A percentile compares a stretch with the other conserved stretches of the same genome.
These are phyloP conservation scores for Orchestes rusci DNA, from an alignment of 2,888 invertebrate species.

Conservation along the genomic window DNA sequence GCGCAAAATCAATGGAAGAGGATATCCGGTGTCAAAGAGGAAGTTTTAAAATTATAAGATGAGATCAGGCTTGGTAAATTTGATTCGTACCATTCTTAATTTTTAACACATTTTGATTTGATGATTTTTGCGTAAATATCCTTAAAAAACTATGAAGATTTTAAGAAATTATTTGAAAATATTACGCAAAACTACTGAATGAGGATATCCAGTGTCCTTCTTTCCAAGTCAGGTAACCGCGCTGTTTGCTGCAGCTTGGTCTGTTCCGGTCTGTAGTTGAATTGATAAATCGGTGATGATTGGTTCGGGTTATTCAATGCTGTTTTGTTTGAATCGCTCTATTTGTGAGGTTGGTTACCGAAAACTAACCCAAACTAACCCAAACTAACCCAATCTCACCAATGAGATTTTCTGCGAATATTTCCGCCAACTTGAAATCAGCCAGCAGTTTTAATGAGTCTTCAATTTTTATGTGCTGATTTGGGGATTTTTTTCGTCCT, in stretches of 20 bases:
- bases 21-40: too few species aligned
- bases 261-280: slow-evolving; percentile 59
- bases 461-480: slow-evolving; percentile 47
- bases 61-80: too few species aligned
- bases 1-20: too few species aligned
- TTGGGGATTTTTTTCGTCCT: slow-evolving; percentile 36
- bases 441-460: slow-evolving; percentile 60
- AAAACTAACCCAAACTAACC: too few species aligned
- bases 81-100: too few species aligned
- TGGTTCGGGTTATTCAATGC: slow-evolving; percentile 47
- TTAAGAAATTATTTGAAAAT: too few species aligned
- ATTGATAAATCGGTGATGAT: slow-evolving; percentile 48
- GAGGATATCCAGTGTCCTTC: too few species aligned
- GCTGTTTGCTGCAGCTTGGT: slow-evolving; percentile 66
- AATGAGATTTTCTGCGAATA: slow-evolving; percentile 57
- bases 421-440: slow-evolving; percentile 60
- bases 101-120: too few species aligned
- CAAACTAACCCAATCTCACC: slow-evolving; percentile 45
- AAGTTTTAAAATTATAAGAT: too few species aligned
- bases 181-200: too few species aligned
- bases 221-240: slow-evolving; percentile 76
- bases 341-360: slow-evolving; percentile 62
- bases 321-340: slow-evolving; percentile 56
- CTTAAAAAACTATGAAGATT: too few species aligned
- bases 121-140: too few species aligned